Evolutionary conservation across 2,113 vertebrate species (phyloP).

Genomic region (Corydoras sp.): DNA sequence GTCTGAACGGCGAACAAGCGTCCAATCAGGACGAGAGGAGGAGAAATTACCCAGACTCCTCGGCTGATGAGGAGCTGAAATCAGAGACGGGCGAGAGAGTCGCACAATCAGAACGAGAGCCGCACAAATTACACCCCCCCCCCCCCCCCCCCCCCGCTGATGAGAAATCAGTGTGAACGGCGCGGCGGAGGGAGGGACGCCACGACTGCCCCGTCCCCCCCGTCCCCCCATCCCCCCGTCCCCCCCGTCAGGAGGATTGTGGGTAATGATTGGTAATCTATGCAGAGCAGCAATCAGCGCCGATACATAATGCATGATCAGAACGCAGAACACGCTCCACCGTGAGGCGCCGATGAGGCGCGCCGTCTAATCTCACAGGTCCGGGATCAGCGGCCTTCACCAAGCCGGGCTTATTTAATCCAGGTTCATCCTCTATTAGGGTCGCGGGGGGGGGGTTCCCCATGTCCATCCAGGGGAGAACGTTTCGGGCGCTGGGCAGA

Average conservation of each 20-base stretch:
- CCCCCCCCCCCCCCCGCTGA: no score
- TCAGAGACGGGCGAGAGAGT: neutral
- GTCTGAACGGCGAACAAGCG: neutral
- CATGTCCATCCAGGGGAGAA: no score
- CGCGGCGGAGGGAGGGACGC: neutral
- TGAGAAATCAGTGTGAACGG: neutral
- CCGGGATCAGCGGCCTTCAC: no score
- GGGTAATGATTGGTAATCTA: slow-evolving; percentile 1
- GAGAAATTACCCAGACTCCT: neutral
- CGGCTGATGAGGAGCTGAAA: neutral
- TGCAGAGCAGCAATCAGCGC: neutral
- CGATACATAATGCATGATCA: slow-evolving; percentile 3
- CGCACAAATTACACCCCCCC: no score
- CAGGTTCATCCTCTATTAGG: no score
- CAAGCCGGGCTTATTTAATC: no score
- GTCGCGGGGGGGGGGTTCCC: no score
- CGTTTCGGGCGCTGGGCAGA: no score
- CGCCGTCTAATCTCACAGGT: no score
- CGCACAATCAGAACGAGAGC: neutral
- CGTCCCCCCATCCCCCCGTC: neutral
- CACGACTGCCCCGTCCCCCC: neutral
- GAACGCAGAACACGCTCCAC: neutral
- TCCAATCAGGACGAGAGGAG: neutral
- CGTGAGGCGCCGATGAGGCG: no score
- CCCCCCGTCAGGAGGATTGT: slow-evolving; percentile 20